phyloP scores from a whole-genome alignment of 1,140 invertebrate species.

The Brachionus koreanus region DNA sequence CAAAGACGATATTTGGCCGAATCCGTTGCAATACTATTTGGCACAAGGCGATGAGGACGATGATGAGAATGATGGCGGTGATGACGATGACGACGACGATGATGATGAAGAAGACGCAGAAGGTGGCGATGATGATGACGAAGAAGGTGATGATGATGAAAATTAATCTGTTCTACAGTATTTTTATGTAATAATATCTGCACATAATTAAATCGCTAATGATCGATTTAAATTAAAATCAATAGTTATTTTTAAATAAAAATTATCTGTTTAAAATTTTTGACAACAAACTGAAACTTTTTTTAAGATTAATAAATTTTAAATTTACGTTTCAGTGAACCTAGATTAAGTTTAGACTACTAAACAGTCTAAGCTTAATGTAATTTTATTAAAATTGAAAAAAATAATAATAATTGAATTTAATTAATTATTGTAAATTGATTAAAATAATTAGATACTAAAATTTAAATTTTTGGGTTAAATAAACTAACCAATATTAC shows the following conservation, averaged over 20 bases:
- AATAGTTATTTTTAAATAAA: constrained; percentile 15
- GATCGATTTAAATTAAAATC: constrained; percentile 4
- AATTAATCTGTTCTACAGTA: background rate
- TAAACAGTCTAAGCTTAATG: background rate
- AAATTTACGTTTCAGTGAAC: background rate
- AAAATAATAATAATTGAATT: no score
- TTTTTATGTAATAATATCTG: background rate
- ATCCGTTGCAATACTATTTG: constrained; percentile 82
- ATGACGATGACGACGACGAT: constrained; percentile 47
- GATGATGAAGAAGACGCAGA: constrained; percentile 49
- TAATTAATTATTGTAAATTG: background rate
- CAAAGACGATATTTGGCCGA: constrained; percentile 85
- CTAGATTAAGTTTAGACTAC: background rate
- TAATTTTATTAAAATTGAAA: no score
- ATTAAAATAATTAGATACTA: background rate
- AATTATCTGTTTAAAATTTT: background rate
- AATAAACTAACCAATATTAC: background rate
- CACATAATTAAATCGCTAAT: constrained; percentile 16
- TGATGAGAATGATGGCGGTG: constrained; percentile 55
- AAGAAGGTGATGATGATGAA: constrained; percentile 38
- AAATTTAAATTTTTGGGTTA: background rate
- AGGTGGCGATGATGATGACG: constrained; percentile 36
- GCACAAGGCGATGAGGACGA: constrained; percentile 66
- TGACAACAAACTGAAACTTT: background rate
- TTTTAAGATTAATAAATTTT: background rate